Base-by-base conservation (phyloP, 2,113 vertebrate genomes). In the Microtus oregoni region DNA sequence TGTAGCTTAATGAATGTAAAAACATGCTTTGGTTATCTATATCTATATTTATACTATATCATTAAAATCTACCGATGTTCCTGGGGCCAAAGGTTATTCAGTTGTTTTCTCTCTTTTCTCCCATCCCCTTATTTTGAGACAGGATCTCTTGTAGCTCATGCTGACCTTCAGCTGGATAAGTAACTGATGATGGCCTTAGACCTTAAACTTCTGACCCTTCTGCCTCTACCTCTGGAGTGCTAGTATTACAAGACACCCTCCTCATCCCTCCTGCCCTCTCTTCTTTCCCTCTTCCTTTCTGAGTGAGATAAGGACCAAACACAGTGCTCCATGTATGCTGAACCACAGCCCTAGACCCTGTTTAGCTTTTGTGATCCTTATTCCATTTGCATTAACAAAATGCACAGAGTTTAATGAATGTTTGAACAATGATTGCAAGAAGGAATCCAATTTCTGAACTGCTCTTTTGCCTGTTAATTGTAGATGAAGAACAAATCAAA, bases 401-500 rank as follows among this genome's bases (percentile, higher is more conserved):
- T 85, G 63, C 55, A 70, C 72, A 47, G 47, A 94, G 55, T 68
- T 94, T 90, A 87, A 83, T 90, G 75, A 52, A 35, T 83, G 38
- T 87, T 58, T 75, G 63, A 47, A 63, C 63, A 79, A 47, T 70
- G 81, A 68, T 28, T 92, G 24, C 47, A 93, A 72, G 50, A 78
- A 88, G 20, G 47, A 87, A 68, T 70, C 61, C 67, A 72, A 92
- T 94, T 90, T 96, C 85, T 93, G 83, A 96, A 86, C 85, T 81
- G 32, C 22, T 76, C 20, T 82, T 94, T 92, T 92, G 28, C 79
- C 72, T 93, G 32, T 87, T 92, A 70, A 96, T 82, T 93, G 72
- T 86, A 92, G 65, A 85, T 92, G 85, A 95, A 88, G 79, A 90
- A 77, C 77, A 97, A 95, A 89, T 89, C 44, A 67, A 91, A 91